phyloP scores from a whole-genome alignment of 2,113 vertebrate species.

The Hippocampus guttulatus region DNA sequence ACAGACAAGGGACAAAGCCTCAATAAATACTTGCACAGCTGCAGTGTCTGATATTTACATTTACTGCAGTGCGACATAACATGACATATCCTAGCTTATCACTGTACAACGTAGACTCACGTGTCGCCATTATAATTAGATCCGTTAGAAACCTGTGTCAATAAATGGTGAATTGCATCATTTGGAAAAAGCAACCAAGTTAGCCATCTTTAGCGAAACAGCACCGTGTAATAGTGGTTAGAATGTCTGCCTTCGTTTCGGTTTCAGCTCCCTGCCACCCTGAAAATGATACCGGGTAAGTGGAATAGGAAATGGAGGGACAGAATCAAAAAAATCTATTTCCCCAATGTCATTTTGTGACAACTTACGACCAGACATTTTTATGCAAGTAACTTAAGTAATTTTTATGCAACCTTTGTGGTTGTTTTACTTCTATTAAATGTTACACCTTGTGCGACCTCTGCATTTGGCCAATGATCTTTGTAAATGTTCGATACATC shows the following conservation, averaged over 20 bases:
- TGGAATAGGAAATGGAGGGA: background rate
- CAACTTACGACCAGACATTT: no score
- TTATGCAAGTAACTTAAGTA: no score
- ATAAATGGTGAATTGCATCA: background rate
- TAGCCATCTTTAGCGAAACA: background rate
- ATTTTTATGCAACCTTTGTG: no score
- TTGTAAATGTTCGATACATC: no score
- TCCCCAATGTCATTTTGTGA: background rate
- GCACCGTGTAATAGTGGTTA: no score
- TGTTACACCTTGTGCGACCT: background rate
- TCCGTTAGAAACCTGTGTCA: background rate
- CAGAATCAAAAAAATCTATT: background rate
- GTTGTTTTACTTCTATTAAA: background rate
- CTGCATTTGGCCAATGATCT: background rate
- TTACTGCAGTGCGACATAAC: background rate
- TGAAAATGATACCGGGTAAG: no score
- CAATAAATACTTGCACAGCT: background rate
- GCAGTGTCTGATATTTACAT: background rate
- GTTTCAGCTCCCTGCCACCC: no score
- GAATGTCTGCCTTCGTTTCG: no score
- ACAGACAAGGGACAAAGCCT: background rate
- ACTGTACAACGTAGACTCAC: background rate
- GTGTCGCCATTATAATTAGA: background rate
- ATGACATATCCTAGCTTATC: background rate
- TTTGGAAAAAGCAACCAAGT: background rate